These are phyloP conservation scores for Acanthiza pusilla DNA, from an alignment of 2,797 vertebrate genomes.

Conservation along the genomic window DNA sequence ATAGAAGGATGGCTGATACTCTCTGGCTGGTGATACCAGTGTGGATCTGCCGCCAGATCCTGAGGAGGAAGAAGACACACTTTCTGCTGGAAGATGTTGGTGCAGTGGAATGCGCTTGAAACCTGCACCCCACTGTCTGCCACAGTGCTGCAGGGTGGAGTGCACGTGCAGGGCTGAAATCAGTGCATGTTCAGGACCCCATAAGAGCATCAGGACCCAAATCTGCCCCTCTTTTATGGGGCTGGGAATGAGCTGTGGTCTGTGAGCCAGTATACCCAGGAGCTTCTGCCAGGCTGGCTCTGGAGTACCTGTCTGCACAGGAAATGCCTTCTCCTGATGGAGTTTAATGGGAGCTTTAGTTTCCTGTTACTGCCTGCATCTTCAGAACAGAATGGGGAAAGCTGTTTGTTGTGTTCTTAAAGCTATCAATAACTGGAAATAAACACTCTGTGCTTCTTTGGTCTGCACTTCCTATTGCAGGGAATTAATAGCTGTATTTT, in stretches of 20 bases:
- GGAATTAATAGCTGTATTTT: conserved; percentile 41
- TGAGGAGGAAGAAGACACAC: not conserved
- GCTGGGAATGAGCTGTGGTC: not conserved
- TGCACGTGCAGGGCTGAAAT: not conserved
- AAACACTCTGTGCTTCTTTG: not conserved
- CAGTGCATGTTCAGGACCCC: not conserved
- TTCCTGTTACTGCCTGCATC: not conserved
- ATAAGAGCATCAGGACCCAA: not conserved
- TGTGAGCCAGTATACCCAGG: not conserved
- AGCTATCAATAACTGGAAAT: conserved; percentile 33
- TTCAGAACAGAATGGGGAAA: not conserved
- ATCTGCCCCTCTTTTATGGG: not conserved
- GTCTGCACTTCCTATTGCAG: conserved; percentile 34
- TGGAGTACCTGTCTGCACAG: not conserved
- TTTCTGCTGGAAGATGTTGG: not conserved
- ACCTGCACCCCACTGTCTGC: not conserved
- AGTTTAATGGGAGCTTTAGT: not conserved
- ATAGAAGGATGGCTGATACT: not conserved
- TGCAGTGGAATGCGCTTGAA: not conserved
- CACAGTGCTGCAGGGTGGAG: not conserved
- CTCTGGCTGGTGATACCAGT: not conserved
- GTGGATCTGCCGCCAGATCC: not conserved
- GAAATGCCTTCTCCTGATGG: not conserved
- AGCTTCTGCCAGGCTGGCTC: not conserved
- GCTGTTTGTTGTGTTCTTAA: not conserved